phyloP scores from a whole-genome alignment of 1,140 invertebrate species.

The Sminthurides bifidus region DNA sequence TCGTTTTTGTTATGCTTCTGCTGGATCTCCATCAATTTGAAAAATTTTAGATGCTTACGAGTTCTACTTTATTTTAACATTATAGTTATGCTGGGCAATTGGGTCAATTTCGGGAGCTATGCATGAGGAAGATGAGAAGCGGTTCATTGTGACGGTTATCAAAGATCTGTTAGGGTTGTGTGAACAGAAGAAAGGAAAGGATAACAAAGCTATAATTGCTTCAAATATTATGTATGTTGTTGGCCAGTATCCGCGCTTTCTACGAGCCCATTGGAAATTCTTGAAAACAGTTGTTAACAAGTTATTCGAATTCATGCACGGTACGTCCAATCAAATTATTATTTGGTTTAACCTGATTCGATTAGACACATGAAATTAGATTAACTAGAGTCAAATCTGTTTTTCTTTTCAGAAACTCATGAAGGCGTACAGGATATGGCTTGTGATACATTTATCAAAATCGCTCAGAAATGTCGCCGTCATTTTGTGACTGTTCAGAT shows the following conservation, averaged over 20 bases:
- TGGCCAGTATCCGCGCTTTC: constrained; percentile 96
- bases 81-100: constrained; percentile 93
- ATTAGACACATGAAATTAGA: background rate
- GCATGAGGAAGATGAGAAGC: constrained; percentile 98
- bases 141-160: constrained; percentile 98
- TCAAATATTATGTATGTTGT: constrained; percentile 99
- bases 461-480: constrained; percentile 94
- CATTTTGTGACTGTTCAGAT: constrained; percentile 96
- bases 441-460: constrained; percentile 99
- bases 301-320: constrained; percentile 99
- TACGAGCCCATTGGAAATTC: constrained; percentile 99
- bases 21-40: background rate
- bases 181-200: constrained; percentile 98
- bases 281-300: constrained; percentile 99
- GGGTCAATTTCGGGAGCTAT: constrained; percentile 98
- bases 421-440: constrained; percentile 99
- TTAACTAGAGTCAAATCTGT: constrained; percentile 9
- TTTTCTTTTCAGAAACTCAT: constrained; percentile 70
- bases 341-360: background rate
- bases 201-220: constrained; percentile 99
- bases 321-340: constrained; percentile 38
- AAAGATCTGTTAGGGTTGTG: constrained; percentile 96
- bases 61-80: constrained; percentile 18
- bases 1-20: background rate
- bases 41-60: background rate